Evolutionary conservation across 2,797 vertebrate species (phyloP).

Genomic region (Loriculus beryllinus): DNA sequence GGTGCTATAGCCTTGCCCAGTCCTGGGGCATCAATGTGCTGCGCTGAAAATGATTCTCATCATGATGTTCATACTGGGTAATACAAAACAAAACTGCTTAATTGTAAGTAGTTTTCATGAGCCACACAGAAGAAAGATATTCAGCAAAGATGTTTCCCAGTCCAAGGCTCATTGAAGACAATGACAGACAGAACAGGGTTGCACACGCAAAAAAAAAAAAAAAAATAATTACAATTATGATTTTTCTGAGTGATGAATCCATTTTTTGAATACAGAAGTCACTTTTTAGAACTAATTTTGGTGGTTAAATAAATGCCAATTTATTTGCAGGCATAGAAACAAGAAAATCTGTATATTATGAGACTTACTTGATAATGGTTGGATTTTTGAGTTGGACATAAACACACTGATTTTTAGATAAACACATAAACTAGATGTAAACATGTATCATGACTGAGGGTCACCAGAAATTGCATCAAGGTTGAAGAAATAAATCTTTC

Average conservation of each 20-base stretch:
- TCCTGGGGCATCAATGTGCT: not conserved
- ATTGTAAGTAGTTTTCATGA: not conserved
- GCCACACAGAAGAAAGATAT: not conserved
- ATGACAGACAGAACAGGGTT: not conserved
- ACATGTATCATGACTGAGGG: not conserved
- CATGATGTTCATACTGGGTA: not conserved
- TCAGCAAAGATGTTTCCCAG: not conserved
- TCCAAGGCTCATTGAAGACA: not conserved
- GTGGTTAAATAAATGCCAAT: not conserved
- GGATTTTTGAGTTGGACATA: not conserved
- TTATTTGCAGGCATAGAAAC: not conserved
- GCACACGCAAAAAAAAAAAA: fast-evolving
- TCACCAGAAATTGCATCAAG: not conserved
- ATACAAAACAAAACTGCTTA: not conserved
- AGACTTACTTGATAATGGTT: not conserved
- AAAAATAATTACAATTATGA: not conserved
- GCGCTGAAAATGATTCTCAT: not conserved
- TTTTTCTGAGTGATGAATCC: not conserved
- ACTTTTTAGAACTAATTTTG: not conserved
- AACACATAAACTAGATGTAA: not conserved
- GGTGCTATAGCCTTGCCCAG: not conserved
- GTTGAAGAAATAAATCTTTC: not conserved
- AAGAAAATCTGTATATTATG: not conserved
- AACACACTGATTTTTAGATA: not conserved
- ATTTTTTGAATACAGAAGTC: not conserved